These are phyloP conservation scores for Delphinus delphis DNA, from an alignment of 2,113 vertebrate genomes.

Conservation along the genomic window DNA sequence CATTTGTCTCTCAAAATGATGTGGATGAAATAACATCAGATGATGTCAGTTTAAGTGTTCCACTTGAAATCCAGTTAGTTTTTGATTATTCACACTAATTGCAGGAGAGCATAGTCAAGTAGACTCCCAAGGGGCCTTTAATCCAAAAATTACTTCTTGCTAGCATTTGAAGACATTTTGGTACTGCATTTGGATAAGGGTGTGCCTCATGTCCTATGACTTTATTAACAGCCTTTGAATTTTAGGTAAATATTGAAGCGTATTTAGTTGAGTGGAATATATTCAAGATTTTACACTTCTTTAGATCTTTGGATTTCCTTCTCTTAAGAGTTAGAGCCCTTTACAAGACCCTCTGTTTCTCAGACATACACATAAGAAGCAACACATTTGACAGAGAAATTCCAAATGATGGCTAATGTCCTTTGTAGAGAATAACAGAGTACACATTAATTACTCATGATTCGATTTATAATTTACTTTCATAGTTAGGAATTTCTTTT, in stretches of 20 bases:
- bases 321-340: neutral
- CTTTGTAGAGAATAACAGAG: neutral
- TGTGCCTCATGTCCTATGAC: neutral
- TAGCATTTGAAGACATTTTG: constrained; percentile 17
- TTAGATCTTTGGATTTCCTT: neutral
- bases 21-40: constrained; percentile 6
- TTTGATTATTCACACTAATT: constrained; percentile 48
- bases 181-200: neutral
- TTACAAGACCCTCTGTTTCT: neutral
- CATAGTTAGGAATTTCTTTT: neutral
- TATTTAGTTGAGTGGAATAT: neutral
- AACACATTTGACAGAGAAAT: neutral
- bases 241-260: constrained; percentile 35
- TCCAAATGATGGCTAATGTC: neutral
- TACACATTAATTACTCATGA: neutral
- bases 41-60: constrained; percentile 15
- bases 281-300: neutral
- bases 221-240: constrained; percentile 15
- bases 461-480: neutral
- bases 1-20: constrained; percentile 36
- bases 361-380: neutral
- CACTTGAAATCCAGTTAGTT: constrained; percentile 25
- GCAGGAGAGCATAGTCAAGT: neutral
- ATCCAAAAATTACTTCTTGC: neutral
- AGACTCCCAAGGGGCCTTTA: neutral